Base-by-base conservation (phyloP, 2,797 vertebrate species). In the Meda fulgida region DNA sequence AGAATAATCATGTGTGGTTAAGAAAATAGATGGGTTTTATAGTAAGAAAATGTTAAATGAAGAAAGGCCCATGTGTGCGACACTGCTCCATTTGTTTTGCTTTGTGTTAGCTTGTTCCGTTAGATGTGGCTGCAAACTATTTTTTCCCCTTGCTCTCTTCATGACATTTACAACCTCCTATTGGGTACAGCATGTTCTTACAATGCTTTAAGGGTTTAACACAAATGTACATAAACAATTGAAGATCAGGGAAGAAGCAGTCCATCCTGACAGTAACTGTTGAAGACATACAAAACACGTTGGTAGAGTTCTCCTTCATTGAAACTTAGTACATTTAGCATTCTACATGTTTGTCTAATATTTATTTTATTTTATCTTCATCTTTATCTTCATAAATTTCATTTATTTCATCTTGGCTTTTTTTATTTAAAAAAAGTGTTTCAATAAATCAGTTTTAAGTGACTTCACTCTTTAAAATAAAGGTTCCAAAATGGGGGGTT, bases 141-240 rank as follows among this genome's bases (percentile, higher is more conserved):
- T 36, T 81, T 70, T 34, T 63, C 38, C 31, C 48, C 65, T 51
- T 7, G 16, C 26, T 76, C 63, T 58, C 63, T 48, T 75, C 18
- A n/a, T 69, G 48, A 63, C 76, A 63, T 80, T 85, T 65, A 65
- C 67, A 63, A 8, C 9, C 75, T 55, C 16, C 36, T 73, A 51
- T 43, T 78, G 78, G 58, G 75, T 80, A 80, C 85, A 58, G 77
- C 66, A 63, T 86, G 86, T 86, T 85, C 88, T 82, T 36, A 80
- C 40, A 78, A 23, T 48, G n/a, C 40, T 75, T 73, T 51, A 55
- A 60, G 72, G 36, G 53, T n/a, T 51, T 78, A 18, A 84, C 83
- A 34, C 26, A 70, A 70, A 46, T 84, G 31, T 66, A 67, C 46
- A 66, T 76, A 77, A 77, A 71, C 58, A 81, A 76, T 4, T 7